These are phyloP conservation scores for Tenthredo mesomela DNA, from an alignment of 2,888 invertebrate species.

Conservation along the genomic window DNA sequence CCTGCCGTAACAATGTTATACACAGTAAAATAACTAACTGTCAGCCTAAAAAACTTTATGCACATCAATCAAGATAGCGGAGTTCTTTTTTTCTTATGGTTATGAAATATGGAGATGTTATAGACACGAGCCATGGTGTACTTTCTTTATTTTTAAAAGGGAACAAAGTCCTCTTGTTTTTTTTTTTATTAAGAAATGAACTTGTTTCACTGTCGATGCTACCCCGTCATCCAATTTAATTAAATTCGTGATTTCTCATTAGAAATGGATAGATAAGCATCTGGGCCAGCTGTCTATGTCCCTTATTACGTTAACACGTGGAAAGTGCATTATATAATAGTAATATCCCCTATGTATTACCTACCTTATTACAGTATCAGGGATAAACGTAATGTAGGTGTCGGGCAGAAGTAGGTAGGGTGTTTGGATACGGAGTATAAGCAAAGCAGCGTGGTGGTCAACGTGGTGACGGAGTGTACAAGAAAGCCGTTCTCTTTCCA, in stretches of 20 bases:
- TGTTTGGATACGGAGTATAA: not conserved
- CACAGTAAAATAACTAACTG: not conserved
- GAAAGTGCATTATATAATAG: not conserved
- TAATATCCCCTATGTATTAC: not conserved
- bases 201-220: not conserved
- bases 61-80: constrained; percentile 21
- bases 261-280: not conserved
- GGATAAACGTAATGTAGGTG: constrained; percentile 23
- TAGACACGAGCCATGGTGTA: not conserved
- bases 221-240: not conserved
- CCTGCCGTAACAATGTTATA: constrained; percentile 23
- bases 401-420: not conserved
- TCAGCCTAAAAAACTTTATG: not conserved
- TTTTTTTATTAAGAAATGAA: not conserved
- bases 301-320: not conserved
- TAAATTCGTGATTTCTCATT: not conserved
- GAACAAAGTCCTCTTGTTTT: not conserved
- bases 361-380: not conserved
- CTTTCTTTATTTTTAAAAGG: constrained; percentile 4
- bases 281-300: not conserved
- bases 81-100: not conserved
- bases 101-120: not conserved
- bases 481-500: constrained; percentile 70
- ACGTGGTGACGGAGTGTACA: constrained; percentile 32
- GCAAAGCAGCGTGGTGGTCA: constrained; percentile 17